Percentiles rank a stretch among this genome's conserved stretches.
Conservation (phyloP, 2,888 invertebrate genomes). For the Heteropelma amictum region DNA sequence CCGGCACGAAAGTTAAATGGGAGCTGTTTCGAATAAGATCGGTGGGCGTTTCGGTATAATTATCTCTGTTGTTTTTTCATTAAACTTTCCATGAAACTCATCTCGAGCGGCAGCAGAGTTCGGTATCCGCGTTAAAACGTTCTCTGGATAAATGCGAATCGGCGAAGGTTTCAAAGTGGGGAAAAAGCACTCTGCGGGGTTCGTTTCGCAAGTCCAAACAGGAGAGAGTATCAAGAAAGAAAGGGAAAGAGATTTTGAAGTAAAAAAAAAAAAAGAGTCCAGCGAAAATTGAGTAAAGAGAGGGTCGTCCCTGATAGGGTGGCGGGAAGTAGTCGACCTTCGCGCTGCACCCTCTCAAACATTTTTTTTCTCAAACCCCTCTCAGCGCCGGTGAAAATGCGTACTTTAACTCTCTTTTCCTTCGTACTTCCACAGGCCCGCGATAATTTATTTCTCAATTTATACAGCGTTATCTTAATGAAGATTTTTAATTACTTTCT, state of each 20-base stretch:
- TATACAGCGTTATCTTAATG: slow-evolving; percentile 67
- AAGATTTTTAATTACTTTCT: slow-evolving; percentile 70
- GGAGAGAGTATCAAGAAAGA: no score
- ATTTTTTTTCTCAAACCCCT: slow-evolving; percentile 40
- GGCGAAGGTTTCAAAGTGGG: slow-evolving; percentile 22
- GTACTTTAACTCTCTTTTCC: slow-evolving; percentile 24
- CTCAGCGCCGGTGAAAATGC: slow-evolving; percentile 21
- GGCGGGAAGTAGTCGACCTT: slow-evolving; percentile 48
- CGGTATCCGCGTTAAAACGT: slow-evolving; percentile 50
- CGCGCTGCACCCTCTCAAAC: slow-evolving; percentile 39
- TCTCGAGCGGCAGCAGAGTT: slow-evolving; percentile 32
- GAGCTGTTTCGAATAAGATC: slow-evolving; percentile 36
- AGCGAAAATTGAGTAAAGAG: slow-evolving; percentile 47
- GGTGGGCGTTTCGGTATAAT: slow-evolving; percentile 59
- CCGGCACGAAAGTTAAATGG: slow-evolving; percentile 28
- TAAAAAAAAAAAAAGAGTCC: background rate
- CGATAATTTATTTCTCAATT: slow-evolving; percentile 68
- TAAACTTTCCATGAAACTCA: slow-evolving; percentile 67
- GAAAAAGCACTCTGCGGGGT: slow-evolving; percentile 18
- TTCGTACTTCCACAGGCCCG: slow-evolving; percentile 13
- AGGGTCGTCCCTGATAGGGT: slow-evolving; percentile 36
- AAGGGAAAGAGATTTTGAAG: slow-evolving; percentile 8
- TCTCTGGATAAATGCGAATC: slow-evolving; percentile 35
- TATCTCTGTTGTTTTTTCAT: slow-evolving; percentile 72
- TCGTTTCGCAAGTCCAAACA: slow-evolving; percentile 36